Percentiles rank a stretch among this genome's conserved stretches.
Conservation (phyloP, 2,113 vertebrate species). For the Narcine bancroftii region DNA sequence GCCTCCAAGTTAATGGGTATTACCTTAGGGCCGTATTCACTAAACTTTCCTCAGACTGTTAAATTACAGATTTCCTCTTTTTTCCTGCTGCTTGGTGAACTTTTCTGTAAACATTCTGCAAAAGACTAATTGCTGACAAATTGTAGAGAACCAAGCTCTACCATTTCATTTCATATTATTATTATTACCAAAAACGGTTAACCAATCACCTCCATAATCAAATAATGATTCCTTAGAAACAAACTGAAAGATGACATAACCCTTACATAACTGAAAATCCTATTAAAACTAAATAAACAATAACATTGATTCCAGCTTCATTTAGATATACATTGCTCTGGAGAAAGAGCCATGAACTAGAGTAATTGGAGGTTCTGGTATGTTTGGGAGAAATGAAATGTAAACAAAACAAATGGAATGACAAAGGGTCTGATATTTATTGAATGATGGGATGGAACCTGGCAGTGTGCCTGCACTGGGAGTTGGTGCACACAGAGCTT, state of each 20-base stretch:
- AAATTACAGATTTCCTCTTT: neutral
- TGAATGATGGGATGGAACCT: too few relatives aligned
- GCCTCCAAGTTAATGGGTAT: neutral
- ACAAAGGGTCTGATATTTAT: neutral
- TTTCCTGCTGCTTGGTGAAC: neutral
- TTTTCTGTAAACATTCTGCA: neutral
- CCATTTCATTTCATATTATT: neutral
- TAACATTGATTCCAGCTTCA: neutral
- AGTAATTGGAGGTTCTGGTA: neutral
- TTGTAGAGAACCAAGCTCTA: neutral
- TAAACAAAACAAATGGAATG: neutral
- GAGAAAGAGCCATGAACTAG: neutral
- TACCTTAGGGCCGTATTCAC: neutral
- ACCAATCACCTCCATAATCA: neutral
- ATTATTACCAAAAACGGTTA: neutral
- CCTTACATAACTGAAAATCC: neutral
- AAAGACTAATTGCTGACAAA: neutral
- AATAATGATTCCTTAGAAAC: neutral
- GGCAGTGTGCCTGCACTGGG: too few relatives aligned
- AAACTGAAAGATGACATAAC: neutral
- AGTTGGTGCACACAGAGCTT: neutral
- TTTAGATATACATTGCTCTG: neutral
- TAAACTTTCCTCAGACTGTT: neutral
- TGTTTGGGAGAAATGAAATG: neutral
- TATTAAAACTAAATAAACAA: slow-evolving; percentile 6